Conservation (phyloP, 2,888 invertebrate species). For the Lasiommata megera region DNA sequence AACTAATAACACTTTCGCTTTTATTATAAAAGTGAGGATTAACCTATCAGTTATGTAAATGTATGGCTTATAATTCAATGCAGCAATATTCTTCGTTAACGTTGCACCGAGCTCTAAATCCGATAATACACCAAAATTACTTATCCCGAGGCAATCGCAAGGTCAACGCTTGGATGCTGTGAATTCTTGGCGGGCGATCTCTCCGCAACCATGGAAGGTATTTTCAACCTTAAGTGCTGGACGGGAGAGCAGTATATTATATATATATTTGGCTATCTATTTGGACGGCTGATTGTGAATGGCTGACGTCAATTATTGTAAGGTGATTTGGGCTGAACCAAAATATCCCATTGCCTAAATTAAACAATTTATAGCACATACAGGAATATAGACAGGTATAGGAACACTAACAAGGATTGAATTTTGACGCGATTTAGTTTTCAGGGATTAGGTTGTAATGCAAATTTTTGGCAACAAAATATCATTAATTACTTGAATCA, state of each 20-base stretch:
- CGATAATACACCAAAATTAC: constrained; percentile 18
- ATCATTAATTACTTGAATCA: too few relatives aligned
- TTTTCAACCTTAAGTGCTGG: not conserved
- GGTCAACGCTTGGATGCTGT: constrained; percentile 31
- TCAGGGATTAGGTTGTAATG: too few relatives aligned
- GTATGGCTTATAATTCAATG: too few relatives aligned
- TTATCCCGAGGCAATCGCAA: constrained; percentile 28
- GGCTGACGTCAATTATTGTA: constrained; percentile 9
- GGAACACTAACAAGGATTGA: too few relatives aligned
- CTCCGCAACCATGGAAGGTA: constrained; percentile 7
- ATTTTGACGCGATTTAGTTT: too few relatives aligned
- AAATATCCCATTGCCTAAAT: constrained; percentile 7
- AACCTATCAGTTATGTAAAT: too few relatives aligned
- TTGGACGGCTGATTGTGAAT: not conserved
- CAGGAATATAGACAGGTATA: too few relatives aligned
- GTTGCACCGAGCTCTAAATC: constrained; percentile 16
- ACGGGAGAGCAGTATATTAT: not conserved
- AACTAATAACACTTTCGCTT: too few relatives aligned
- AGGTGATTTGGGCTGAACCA: not conserved
- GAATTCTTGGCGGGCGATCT: constrained; percentile 32
- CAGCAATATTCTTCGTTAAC: not conserved
- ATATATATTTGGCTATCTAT: not conserved
- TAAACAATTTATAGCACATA: not conserved
- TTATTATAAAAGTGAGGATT: too few relatives aligned
- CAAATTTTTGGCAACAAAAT: too few relatives aligned